A percentile compares a stretch with the other conserved stretches of the same genome.
Evolutionary conservation across 2,797 vertebrate genomes (phyloP).

Genomic region (Diglossa cyanea): DNA sequence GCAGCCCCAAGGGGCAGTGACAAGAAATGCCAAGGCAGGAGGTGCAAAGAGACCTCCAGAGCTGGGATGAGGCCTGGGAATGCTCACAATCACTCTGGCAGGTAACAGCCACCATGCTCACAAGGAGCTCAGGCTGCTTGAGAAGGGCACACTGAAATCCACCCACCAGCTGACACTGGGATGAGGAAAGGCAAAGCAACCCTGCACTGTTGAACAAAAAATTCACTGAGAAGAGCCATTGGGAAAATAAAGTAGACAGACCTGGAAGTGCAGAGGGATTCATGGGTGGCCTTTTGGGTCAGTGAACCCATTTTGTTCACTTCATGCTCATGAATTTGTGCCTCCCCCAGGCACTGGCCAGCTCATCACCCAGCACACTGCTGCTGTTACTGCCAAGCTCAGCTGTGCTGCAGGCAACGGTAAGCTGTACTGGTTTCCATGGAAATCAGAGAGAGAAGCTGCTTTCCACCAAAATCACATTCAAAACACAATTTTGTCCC

Average conservation of each 20-base stretch:
- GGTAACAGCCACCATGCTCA: not conserved
- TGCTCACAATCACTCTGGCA: not conserved
- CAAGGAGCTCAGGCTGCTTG: not conserved
- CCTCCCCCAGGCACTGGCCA: not conserved
- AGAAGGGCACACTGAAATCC: not conserved
- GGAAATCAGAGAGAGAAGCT: conserved; percentile 64
- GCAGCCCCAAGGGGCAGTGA: not conserved
- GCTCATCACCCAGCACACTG: not conserved
- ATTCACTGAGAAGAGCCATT: not conserved
- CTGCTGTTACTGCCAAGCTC: not conserved
- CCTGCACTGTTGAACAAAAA: not conserved
- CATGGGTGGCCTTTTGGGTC: not conserved
- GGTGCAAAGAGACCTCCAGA: not conserved
- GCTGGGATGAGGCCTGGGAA: not conserved
- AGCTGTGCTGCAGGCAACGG: conserved; percentile 10
- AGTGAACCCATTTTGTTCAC: not conserved
- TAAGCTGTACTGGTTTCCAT: conserved; percentile 65
- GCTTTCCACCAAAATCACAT: conserved; percentile 34
- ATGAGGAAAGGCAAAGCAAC: not conserved
- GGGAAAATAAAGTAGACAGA: not conserved
- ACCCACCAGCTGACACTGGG: not conserved
- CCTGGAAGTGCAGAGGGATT: not conserved
- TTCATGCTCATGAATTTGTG: not conserved
- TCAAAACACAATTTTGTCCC: conserved; percentile 7
- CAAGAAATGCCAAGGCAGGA: not conserved